These are phyloP conservation scores for Cettia cetti DNA, from an alignment of 2,113 vertebrate species.

Conservation along the genomic window DNA sequence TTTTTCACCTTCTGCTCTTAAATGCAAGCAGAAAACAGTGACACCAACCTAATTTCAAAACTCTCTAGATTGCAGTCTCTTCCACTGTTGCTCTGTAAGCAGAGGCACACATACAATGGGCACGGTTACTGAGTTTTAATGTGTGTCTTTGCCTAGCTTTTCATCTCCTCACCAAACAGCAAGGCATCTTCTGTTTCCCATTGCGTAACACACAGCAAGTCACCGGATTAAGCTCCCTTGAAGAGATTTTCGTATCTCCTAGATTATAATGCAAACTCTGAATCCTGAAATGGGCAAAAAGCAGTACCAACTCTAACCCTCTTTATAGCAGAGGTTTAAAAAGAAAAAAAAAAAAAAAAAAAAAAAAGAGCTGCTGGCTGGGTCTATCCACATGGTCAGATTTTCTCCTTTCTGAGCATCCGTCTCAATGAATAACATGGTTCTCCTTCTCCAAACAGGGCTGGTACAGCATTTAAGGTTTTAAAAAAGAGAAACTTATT, in stretches of 20 bases:
- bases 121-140: conserved; percentile 57
- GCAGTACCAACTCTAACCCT: conserved; percentile 53
- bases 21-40: conserved; percentile 53
- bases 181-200: conserved; percentile 63
- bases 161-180: conserved; percentile 61
- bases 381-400: conserved; percentile 14
- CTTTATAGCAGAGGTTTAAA: conserved; percentile 33
- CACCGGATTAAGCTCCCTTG: conserved; percentile 56
- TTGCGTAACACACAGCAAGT: conserved; percentile 73
- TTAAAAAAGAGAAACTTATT: conserved; percentile 56
- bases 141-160: conserved; percentile 53
- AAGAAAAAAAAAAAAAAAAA: neutral
- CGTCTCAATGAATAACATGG: conserved; percentile 27
- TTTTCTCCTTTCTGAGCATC: conserved; percentile 37
- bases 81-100: conserved; percentile 61
- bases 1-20: conserved; percentile 46
- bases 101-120: conserved; percentile 57
- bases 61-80: conserved; percentile 61
- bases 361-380: neutral
- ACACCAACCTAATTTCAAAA: conserved; percentile 65
- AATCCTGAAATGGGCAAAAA: conserved; percentile 52
- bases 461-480: conserved; percentile 16
- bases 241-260: conserved; percentile 57
- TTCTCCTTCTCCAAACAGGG: conserved; percentile 28
- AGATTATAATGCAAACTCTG: conserved; percentile 61